These are phyloP conservation scores for Anniella stebbinsi DNA, from an alignment of 2,797 vertebrate species.

Conservation along the genomic window DNA sequence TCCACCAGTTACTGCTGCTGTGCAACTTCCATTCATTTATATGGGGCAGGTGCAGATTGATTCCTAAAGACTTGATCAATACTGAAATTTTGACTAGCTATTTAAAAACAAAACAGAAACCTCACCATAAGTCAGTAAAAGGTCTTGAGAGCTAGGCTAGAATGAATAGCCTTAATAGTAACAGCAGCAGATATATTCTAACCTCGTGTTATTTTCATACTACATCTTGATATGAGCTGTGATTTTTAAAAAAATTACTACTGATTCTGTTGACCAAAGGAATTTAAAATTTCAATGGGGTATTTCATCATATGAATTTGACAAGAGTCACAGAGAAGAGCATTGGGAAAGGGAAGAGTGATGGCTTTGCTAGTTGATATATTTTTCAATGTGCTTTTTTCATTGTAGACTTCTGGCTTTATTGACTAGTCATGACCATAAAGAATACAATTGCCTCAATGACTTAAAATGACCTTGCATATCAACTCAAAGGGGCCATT, in stretches of 20 bases:
- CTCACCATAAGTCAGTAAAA: neutral
- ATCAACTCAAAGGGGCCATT: constrained; percentile 23
- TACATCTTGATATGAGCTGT: constrained; percentile 4
- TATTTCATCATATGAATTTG: constrained; percentile 4
- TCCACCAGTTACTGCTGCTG: constrained; percentile 30
- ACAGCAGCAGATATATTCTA: neutral
- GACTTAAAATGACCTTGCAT: neutral
- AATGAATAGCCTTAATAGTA: neutral
- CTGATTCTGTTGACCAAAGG: constrained; percentile 30
- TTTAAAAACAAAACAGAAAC: neutral
- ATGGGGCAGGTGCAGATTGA: neutral
- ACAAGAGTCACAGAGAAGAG: neutral
- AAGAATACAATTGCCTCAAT: neutral
- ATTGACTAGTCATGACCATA: neutral
- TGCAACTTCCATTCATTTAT: constrained; percentile 24
- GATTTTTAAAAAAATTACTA: constrained; percentile 24
- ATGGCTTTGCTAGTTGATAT: neutral
- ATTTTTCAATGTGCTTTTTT: constrained; percentile 1
- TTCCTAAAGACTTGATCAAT: neutral
- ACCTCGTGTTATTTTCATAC: neutral
- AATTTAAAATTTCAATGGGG: constrained; percentile 23
- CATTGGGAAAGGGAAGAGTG: neutral
- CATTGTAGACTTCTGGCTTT: neutral
- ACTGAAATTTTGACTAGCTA: neutral
- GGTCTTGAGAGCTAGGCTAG: neutral